Conservation (phyloP, 1,140 invertebrate genomes). For the Melanaphis sacchari region DNA sequence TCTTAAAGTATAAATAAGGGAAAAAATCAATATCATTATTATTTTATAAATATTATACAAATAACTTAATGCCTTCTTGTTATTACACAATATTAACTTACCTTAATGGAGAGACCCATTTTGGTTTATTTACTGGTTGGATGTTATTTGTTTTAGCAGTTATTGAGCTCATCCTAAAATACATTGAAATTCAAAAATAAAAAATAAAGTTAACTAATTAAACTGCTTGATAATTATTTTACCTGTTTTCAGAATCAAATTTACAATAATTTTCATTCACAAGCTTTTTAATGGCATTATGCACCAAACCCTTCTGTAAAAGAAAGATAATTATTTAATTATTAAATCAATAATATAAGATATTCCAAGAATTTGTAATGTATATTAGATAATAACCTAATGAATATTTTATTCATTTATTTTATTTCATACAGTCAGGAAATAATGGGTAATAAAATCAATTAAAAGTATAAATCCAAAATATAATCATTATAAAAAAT, state of each 20-base stretch:
- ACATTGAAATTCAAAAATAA: not conserved
- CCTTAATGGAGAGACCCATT: slow-evolving; percentile 39
- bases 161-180: not conserved
- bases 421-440: too few relatives aligned
- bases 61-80: not conserved
- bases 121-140: not conserved
- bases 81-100: not conserved
- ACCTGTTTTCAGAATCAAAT: slow-evolving; percentile 22
- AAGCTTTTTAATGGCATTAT: slow-evolving; percentile 64
- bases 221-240: not conserved
- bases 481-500: not conserved
- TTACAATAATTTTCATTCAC: slow-evolving; percentile 66
- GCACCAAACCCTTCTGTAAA: slow-evolving; percentile 60
- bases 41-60: not conserved
- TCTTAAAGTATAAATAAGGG: slow-evolving; percentile 59
- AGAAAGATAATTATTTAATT: slow-evolving; percentile 22
- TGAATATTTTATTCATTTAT: too few relatives aligned
- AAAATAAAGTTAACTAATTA: not conserved
- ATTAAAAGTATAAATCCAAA: too few relatives aligned
- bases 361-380: not conserved
- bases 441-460: too few relatives aligned
- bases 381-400: too few relatives aligned
- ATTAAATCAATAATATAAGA: not conserved
- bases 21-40: not conserved
- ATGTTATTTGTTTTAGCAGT: slow-evolving; percentile 8